Percentiles rank a stretch among this genome's conserved stretches.
Evolutionary conservation across 2,888 invertebrate species (phyloP).

Genomic region (Lochmaea crataegi): DNA sequence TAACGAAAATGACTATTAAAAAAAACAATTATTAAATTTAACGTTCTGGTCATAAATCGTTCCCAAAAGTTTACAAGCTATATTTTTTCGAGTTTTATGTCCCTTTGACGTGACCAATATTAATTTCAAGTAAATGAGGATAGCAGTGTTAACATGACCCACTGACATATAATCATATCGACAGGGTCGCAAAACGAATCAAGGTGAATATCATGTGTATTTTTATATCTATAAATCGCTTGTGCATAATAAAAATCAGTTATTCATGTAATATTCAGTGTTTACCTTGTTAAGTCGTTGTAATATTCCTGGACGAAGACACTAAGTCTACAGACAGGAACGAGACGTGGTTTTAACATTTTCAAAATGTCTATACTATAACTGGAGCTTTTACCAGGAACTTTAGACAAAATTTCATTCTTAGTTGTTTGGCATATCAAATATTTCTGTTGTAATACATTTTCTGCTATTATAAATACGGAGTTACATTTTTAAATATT

Average conservation of each 20-base stretch:
- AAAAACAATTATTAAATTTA: conserved; percentile 4
- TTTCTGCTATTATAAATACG: too few species aligned
- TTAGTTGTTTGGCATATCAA: too few species aligned
- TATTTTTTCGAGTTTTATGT: conserved; percentile 10
- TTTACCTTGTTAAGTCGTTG: background rate
- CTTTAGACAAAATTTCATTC: too few species aligned
- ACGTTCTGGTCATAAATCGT: conserved; percentile 3
- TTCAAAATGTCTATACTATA: too few species aligned
- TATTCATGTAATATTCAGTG: background rate
- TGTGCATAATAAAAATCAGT: background rate
- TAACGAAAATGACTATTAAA: background rate
- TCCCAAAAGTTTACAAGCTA: conserved; percentile 8
- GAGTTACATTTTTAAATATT: too few species aligned
- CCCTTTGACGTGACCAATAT: conserved; percentile 11
- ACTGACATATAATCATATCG: conserved; percentile 6
- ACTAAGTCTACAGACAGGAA: too few species aligned
- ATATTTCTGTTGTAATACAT: too few species aligned
- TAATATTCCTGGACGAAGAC: background rate
- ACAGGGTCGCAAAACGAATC: background rate
- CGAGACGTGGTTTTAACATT: too few species aligned
- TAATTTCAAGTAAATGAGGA: background rate
- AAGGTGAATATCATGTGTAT: background rate
- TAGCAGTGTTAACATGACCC: conserved; percentile 5
- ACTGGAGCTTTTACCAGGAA: too few species aligned
- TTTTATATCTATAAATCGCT: background rate